A percentile compares a stretch with the other conserved stretches of the same genome.
phyloP scores from a whole-genome alignment of 2,113 vertebrate species.

The Taurulus bubalis region DNA sequence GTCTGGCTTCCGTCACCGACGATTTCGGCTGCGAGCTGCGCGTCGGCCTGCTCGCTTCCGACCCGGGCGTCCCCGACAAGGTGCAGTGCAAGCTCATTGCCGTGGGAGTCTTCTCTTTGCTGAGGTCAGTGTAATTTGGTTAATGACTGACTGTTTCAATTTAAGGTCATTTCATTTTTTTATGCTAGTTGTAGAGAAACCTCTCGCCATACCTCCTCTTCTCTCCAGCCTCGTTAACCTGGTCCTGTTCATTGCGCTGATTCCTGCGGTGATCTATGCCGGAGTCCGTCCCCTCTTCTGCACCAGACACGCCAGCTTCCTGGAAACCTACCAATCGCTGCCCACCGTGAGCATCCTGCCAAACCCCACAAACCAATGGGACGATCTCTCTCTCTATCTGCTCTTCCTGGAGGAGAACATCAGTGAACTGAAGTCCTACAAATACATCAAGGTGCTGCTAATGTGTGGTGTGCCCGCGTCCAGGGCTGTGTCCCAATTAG shows the following conservation, averaged over 20 bases:
- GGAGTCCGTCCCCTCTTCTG: constrained; percentile 85
- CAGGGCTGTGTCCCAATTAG: neutral
- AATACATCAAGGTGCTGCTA: constrained; percentile 89
- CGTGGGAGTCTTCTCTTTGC: constrained; percentile 92
- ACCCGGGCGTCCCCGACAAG: constrained; percentile 84
- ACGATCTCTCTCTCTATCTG: constrained; percentile 91
- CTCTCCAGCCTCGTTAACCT: constrained; percentile 87
- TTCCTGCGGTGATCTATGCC: constrained; percentile 87
- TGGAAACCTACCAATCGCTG: constrained; percentile 90
- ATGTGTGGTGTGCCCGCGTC: neutral
- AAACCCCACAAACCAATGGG: constrained; percentile 79
- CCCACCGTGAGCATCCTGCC: constrained; percentile 88
- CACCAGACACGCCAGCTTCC: constrained; percentile 78
- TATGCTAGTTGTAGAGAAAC: neutral
- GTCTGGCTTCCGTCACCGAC: constrained; percentile 88
- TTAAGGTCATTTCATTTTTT: neutral
- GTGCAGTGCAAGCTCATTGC: constrained; percentile 95
- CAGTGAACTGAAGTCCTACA: constrained; percentile 96
- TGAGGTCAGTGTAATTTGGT: constrained; percentile 79
- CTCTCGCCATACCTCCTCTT: neutral
- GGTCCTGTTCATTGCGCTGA: constrained; percentile 85
- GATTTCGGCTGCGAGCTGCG: constrained; percentile 92
- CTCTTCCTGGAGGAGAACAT: constrained; percentile 96
- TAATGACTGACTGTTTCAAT: neutral
- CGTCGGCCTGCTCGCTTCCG: constrained; percentile 86